Evolutionary conservation across 2,888 invertebrate species (phyloP), one percentile per base, ranked within the genome.

Genomic region (Eupithecia abbreviata): DNA sequence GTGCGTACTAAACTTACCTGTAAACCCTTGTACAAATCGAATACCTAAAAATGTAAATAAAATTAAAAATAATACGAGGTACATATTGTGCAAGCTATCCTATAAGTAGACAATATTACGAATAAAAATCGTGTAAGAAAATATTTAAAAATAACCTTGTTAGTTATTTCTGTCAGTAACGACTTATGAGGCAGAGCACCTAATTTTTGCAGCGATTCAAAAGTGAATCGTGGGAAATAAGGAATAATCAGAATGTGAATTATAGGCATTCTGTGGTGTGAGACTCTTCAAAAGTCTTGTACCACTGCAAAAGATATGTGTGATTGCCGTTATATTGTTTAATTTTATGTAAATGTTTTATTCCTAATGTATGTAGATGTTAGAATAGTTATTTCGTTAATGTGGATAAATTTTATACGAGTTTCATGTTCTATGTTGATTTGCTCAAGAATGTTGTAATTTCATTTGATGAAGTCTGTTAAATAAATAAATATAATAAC

Each of bases 361-460:
- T 85, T 85, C 76, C 79, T 81, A 77, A 76, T 72, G 73, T 82
- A 76, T 72, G 73, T 82, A 79, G 82, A 65, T 75, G 72, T 72
- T 81, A 81, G 78, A 65, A 75, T 91, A 90, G 89, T 86, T 84
- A 86, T 89, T 91, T 84, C 84, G 89, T 89, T 90, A 83, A 84
- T 84, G 86, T 83, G 85, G 85, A 89, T 86, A 92, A 90, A 92
- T 93, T 93, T 93, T 94, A 93, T 94, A 94, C 92, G 89, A 82
- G 87, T 91, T 91, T 90, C 89, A 87, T 84, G 90, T 90, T 92
- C 90, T 88, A 83, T 83, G 85, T 93, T 93, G 83, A 86, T 92
- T 93, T 93, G 93, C 93, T 94, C 93, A 93, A 93, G 86, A 85
- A 85, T 89, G 88, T 88, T 90, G 91, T 91, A 82, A 86, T 88